Percentiles rank a stretch among this genome's conserved stretches.
Evolutionary conservation across 2,113 vertebrate species (phyloP).

Genomic region (Chaetodon trifascialis): DNA sequence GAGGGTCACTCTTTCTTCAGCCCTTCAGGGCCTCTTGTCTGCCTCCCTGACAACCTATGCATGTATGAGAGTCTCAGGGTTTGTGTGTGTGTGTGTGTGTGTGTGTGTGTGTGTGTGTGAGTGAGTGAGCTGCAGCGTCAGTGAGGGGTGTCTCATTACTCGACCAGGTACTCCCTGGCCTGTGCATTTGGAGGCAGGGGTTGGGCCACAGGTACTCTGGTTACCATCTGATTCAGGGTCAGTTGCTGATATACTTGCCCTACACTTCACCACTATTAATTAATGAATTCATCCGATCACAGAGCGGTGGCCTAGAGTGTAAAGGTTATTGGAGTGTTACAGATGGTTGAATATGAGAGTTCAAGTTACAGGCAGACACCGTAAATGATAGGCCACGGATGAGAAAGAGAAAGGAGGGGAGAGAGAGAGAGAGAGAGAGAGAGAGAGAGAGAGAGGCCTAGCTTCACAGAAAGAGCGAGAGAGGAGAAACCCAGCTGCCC

Average conservation of each 20-base stretch:
- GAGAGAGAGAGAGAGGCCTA: neutral
- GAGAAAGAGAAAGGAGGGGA: conserved; percentile 70
- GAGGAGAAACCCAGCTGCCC: conserved; percentile 47
- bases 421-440: conserved; percentile 1
- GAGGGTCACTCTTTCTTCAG: conserved; percentile 17
- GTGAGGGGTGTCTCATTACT: conserved; percentile 79
- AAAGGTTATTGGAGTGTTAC: conserved; percentile 56
- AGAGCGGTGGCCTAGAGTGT: conserved; percentile 56
- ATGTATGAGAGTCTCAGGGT: neutral
- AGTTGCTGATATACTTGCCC: conserved; percentile 61
- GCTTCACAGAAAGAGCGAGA: conserved; percentile 36
- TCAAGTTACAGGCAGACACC: conserved; percentile 75
- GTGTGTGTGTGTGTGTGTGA: too few species aligned
- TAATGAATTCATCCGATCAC: conserved; percentile 71
- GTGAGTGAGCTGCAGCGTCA: conserved; percentile 22
- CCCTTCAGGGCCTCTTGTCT: neutral
- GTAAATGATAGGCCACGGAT: conserved; percentile 78
- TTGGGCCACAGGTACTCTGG: conserved; percentile 59
- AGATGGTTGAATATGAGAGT: conserved; percentile 72
- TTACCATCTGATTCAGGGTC: conserved; percentile 76
- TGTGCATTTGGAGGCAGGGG: conserved; percentile 45
- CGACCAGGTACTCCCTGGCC: conserved; percentile 72
- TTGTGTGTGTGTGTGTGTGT: conserved; percentile 24
- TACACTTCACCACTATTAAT: conserved; percentile 57
- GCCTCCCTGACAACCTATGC: conserved; percentile 26